phyloP scores from a whole-genome alignment of 2,888 invertebrate genomes.

The Coelinius sp. region DNA sequence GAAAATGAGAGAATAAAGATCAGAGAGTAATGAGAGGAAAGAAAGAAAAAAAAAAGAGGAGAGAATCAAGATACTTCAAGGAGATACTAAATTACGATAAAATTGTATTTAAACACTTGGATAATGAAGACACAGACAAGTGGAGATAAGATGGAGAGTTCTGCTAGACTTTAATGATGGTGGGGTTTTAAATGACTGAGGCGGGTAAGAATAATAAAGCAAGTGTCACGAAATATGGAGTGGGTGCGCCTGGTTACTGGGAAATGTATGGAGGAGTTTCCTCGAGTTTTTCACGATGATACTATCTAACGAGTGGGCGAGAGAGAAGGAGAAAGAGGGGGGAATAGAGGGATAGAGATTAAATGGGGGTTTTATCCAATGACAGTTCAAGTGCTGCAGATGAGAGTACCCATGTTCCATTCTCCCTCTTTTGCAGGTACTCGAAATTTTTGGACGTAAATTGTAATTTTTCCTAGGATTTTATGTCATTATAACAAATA shows the following conservation, averaged over 20 bases:
- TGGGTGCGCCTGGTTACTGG: neutral
- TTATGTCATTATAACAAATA: too few species aligned
- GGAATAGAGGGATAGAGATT: conserved; percentile 9
- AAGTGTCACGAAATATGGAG: conserved; percentile 38
- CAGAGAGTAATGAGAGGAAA: neutral
- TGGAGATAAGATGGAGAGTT: conserved; percentile 49
- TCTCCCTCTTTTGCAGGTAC: neutral
- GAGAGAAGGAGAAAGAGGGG: neutral
- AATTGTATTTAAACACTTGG: conserved; percentile 37
- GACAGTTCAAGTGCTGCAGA: conserved; percentile 35
- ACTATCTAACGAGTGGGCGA: conserved; percentile 19
- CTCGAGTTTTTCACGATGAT: conserved; percentile 9
- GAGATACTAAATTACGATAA: conserved; percentile 30
- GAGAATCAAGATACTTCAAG: conserved; percentile 16
- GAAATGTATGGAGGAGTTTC: conserved; percentile 27
- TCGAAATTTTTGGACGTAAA: neutral
- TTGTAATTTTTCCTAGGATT: neutral
- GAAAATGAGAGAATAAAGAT: neutral
- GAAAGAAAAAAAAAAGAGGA: conserved; percentile 3
- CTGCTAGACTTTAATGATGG: conserved; percentile 48
- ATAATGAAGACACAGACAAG: conserved; percentile 33
- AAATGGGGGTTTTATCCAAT: conserved; percentile 13
- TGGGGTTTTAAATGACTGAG: conserved; percentile 53
- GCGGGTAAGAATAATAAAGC: conserved; percentile 25
- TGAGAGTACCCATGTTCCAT: conserved; percentile 28